Evolutionary conservation across 1,140 invertebrate species (phyloP), one percentile per base, ranked within the genome.

Genomic region (Oreohelix idahoensis): DNA sequence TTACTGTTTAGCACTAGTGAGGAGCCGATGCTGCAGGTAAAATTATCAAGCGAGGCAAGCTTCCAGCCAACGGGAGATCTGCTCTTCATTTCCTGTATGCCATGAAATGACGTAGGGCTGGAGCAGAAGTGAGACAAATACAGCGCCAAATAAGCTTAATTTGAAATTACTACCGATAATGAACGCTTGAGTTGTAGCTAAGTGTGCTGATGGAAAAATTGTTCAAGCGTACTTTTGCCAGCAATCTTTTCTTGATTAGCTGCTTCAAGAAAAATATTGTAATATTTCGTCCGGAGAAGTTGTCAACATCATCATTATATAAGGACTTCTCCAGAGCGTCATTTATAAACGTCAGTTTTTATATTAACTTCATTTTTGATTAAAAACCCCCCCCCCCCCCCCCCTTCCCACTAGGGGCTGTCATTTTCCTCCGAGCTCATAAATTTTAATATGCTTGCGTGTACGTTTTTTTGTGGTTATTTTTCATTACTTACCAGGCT

Each of bases 91-190:
- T 66, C n/a, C 63, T 29, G 63, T 23, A 11, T n/a, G 63, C 32
- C 20, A 32, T 32, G 63, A 32, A 66, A 66, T 11, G 29, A 29
- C 11, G 5, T 32, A 23, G 5, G 53, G 26, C 51, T 58, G 51
- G 23, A 66, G 63, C 8, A 66, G 63, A 32, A 66, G 20, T 4
- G 63, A 29, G 63, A 5, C 5, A 66, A 66, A 66, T 66, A 32
- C 63, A 5, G 11, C 17, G 63, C 29, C 29, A 66, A 66, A 66
- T 66, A n/a, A 66, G 63, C 63, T 17, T 32, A 29, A 66, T 66
- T 66, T 66, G 63, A 66, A 66, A 66, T 66, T 77, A 51, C 75
- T 53, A 53, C 42, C 42, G 32, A 35, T 77, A 77, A 45, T 32
- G 75, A 42, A 15, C 38, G 38, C 71, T 39, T n/a, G 26, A 29